Conservation (phyloP, 1,140 invertebrate species). For the Pseudomyrmex dendroicus region DNA sequence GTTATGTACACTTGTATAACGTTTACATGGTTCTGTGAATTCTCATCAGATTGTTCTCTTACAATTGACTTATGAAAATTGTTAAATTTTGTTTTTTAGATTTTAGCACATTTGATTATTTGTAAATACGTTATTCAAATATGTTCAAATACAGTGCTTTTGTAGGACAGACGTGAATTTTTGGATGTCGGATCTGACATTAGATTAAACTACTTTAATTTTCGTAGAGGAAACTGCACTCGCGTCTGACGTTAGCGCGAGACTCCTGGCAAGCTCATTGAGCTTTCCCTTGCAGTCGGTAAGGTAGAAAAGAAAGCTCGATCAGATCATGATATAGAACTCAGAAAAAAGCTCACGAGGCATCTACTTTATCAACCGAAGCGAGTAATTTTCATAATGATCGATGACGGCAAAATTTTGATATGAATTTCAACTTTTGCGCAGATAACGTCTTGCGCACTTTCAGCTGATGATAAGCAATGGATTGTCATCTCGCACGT, state of each 20-base stretch:
- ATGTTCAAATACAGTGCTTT: background rate
- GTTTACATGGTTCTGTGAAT: too few species aligned
- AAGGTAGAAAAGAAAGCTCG: slow-evolving; percentile 54
- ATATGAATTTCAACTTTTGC: too few species aligned
- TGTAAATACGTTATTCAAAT: background rate
- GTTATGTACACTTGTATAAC: too few species aligned
- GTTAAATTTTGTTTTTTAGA: too few species aligned
- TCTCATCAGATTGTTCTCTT: too few species aligned
- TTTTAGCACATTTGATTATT: background rate
- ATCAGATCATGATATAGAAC: background rate
- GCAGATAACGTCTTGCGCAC: background rate
- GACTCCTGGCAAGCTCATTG: background rate
- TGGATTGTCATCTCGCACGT: background rate
- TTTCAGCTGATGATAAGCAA: slow-evolving; percentile 55
- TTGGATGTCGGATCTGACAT: background rate
- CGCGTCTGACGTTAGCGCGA: slow-evolving; percentile 25
- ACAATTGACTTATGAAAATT: too few species aligned
- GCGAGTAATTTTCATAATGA: background rate
- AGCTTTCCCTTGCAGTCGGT: slow-evolving; percentile 53
- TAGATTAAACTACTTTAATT: background rate
- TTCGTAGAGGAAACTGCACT: background rate
- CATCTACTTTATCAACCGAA: slow-evolving; percentile 63
- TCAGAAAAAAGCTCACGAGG: slow-evolving; percentile 24
- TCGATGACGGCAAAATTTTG: background rate
- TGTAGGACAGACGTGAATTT: background rate